Base-by-base conservation (phyloP, 2,113 vertebrate species). In the Halichoerus grypus region DNA sequence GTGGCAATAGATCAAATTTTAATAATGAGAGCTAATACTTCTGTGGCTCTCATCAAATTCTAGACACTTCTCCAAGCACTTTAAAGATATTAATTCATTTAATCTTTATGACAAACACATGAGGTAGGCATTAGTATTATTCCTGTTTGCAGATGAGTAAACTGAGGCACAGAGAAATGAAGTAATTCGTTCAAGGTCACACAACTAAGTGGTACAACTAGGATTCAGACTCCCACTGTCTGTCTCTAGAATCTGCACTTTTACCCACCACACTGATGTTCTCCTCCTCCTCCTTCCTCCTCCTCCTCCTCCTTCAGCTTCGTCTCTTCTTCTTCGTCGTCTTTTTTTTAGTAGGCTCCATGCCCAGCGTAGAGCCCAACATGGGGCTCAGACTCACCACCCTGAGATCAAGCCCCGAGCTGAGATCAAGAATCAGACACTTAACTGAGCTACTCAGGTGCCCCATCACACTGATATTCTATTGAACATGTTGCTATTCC, bases 101-200 rank as follows among this genome's bases (percentile, higher is more conserved):
- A 63, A 53, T 80, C 61, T 42, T 96, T 53, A 55, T 46, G 69
- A 80, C 57, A 92, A 93, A 88, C 28, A 83, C 49, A 33, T 33
- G 36, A 46, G n/a, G 49, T 12, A 46, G 21, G 21, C 61, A 95
- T 83, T 49, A n/a, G 53, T 59, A 72, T 57, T 49, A 77, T 86
- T 96, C 12, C 46, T 65, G 1, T 85, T 92, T 84, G 19, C 51
- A 90, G 42, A 84, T 59, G 84, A 84, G n/a, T 90, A 89, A 96
- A 79, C 33, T 59, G 69, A 80, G 55, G 61, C 16, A 81, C 26
- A 86, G 86, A 86, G 42, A 89, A 74, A 36, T 81, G 22, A 81
- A 85, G 59, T 51, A 42, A 86, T 57, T 91, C 82, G 3, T 51
- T 69, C 18, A 19, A 65, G 16, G 14, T 63, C 46, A 89, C 74